Percentiles rank a stretch among this genome's conserved stretches.
phyloP scores from a whole-genome alignment of 2,888 invertebrate genomes.

The Psylliodes chrysocephalus region DNA sequence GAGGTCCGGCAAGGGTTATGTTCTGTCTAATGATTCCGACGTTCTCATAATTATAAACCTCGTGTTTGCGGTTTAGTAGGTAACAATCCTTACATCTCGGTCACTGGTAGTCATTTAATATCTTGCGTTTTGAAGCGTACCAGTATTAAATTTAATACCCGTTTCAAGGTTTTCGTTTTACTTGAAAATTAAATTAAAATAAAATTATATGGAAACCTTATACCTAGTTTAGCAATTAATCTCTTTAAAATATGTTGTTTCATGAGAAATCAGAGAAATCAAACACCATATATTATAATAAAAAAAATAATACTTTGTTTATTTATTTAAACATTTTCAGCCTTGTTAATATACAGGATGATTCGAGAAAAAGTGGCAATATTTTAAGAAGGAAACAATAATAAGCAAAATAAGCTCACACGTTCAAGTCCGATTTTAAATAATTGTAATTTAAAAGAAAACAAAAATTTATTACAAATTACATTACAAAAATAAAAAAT shows the following conservation, averaged over 20 bases:
- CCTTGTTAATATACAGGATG: too few relatives aligned
- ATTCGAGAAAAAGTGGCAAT: too few relatives aligned
- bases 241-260: neutral
- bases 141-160: conserved; percentile 8
- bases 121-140: neutral
- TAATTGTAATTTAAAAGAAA: too few relatives aligned
- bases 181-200: neutral
- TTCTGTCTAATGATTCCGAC: conserved; percentile 12
- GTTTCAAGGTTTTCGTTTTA: conserved; percentile 1
- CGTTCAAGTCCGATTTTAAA: too few relatives aligned
- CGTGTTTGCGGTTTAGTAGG: conserved; percentile 20
- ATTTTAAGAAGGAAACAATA: too few relatives aligned
- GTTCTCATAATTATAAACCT: conserved; percentile 30
- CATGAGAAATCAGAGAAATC: too few relatives aligned
- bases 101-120: conserved; percentile 12
- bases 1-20: conserved; percentile 27
- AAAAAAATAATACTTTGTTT: too few relatives aligned
- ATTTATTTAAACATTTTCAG: too few relatives aligned
- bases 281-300: too few relatives aligned
- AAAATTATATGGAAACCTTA: conserved; percentile 12
- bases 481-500: too few relatives aligned
- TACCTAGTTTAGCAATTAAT: neutral
- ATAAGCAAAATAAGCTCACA: too few relatives aligned
- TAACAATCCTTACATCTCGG: conserved; percentile 27
- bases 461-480: too few relatives aligned